These are phyloP conservation scores for Camarhynchus parvulus DNA, from an alignment of 2,113 vertebrate species.

Conservation along the genomic window DNA sequence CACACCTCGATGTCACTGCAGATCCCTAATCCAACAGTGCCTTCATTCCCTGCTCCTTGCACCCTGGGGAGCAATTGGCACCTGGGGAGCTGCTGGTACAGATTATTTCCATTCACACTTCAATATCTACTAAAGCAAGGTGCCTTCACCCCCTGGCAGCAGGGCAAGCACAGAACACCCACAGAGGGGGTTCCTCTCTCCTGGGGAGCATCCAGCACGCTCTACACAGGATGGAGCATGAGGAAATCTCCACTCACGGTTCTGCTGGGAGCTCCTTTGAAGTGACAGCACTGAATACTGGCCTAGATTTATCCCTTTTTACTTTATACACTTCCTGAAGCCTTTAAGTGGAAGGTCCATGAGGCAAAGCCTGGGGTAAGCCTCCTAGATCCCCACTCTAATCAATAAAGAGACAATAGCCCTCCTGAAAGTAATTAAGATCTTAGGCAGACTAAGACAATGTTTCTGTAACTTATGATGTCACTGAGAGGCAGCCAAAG, in stretches of 20 bases:
- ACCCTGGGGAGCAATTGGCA: not conserved
- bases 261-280: not conserved
- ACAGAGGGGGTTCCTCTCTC: not conserved
- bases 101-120: no score
- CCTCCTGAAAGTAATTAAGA: constrained; percentile 47
- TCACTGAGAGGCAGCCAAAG: not conserved
- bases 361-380: constrained; percentile 13
- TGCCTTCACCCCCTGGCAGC: not conserved
- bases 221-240: fast-evolving
- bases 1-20: not conserved
- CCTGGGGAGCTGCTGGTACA: not conserved
- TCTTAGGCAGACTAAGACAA: constrained; percentile 24
- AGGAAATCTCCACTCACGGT: not conserved
- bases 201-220: fast-evolving
- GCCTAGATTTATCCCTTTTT: not conserved
- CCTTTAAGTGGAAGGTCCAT: not conserved
- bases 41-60: not conserved
- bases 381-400: not conserved
- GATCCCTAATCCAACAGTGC: not conserved
- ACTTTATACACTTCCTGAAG: not conserved
- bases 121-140: fast-evolving
- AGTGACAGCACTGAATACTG: not conserved
- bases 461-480: constrained; percentile 32
- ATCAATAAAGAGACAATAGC: constrained; percentile 20
- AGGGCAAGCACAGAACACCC: not conserved